Evolutionary conservation across 2,113 vertebrate species (phyloP).

Genomic region (Pardalotus punctatus): DNA sequence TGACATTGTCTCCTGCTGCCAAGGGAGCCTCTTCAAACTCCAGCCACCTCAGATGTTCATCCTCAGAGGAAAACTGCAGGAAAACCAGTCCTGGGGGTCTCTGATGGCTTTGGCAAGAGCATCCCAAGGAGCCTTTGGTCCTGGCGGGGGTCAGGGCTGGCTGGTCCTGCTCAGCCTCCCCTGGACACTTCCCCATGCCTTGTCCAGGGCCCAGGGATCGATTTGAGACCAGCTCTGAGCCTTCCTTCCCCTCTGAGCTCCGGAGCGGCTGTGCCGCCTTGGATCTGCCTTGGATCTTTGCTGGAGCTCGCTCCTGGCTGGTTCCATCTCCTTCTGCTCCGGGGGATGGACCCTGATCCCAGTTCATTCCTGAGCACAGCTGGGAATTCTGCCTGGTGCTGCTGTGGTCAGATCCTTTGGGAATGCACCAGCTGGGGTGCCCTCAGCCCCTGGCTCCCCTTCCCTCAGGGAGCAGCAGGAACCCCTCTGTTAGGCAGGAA

Average conservation of each 20-base stretch:
- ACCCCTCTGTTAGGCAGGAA: neutral
- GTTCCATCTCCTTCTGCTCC: neutral
- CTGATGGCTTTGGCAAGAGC: neutral
- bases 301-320: neutral
- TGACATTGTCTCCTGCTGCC: neutral
- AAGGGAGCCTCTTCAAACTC: neutral
- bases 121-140: neutral
- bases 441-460: neutral
- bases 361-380: neutral
- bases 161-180: neutral
- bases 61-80: neutral
- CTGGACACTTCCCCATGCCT: neutral
- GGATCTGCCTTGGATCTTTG: neutral
- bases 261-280: neutral
- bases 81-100: neutral
- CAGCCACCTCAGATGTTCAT: neutral
- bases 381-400: neutral
- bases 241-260: neutral
- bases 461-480: neutral
- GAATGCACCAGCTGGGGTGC: neutral
- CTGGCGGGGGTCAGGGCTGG: neutral
- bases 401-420: neutral
- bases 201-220: neutral
- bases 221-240: neutral
- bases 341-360: too few species aligned